phyloP scores from a whole-genome alignment of 2,113 vertebrate genomes.

The Myotis brandtii region DNA sequence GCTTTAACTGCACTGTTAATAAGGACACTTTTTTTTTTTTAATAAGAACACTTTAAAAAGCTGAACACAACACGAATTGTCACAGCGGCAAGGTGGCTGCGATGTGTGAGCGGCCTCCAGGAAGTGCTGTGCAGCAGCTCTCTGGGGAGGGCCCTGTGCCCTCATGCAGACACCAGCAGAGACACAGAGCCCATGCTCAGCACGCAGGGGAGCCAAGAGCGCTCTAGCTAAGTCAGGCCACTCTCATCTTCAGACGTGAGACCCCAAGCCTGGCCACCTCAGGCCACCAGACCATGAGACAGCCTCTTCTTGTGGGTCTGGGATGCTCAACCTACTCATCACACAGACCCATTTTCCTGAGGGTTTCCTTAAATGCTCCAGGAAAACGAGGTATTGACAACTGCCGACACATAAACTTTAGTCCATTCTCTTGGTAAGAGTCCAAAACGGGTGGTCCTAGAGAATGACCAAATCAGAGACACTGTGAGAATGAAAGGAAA shows the following conservation, averaged over 20 bases:
- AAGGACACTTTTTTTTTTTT: background rate
- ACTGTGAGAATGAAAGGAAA: background rate
- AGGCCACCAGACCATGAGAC: background rate
- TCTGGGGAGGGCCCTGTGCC: background rate
- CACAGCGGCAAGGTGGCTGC: background rate
- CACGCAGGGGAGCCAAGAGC: background rate
- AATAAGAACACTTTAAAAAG: background rate
- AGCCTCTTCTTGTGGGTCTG: background rate
- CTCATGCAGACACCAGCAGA: background rate
- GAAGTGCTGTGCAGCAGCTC: background rate
- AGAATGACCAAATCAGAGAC: constrained; percentile 10
- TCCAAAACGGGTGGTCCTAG: background rate
- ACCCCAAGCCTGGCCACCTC: background rate
- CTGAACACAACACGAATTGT: background rate
- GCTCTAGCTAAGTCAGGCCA: background rate
- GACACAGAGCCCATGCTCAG: background rate
- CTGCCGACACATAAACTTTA: background rate
- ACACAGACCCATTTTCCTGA: background rate
- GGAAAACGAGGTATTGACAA: background rate
- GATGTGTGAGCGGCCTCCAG: background rate
- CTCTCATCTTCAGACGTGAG: background rate
- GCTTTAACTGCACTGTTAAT: background rate
- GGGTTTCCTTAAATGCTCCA: background rate
- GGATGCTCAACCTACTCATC: background rate
- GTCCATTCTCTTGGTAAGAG: background rate